phyloP scores from a whole-genome alignment of 2,888 invertebrate genomes.

The Cataglyphis livida region DNA sequence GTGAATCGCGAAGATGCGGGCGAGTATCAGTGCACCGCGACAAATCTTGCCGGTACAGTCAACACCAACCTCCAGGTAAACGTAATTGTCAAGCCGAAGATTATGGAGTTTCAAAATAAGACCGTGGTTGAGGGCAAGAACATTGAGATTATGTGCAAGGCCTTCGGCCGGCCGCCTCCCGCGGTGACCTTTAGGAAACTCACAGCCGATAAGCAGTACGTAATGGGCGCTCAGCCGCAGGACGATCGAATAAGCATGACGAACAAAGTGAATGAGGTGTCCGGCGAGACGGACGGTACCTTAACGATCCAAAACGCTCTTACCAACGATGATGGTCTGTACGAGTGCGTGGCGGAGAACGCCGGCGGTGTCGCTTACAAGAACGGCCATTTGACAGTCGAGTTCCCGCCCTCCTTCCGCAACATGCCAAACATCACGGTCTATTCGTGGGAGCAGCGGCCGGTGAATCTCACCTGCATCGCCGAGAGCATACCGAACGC shows the following conservation, averaged over 20 bases:
- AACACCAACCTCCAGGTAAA: conserved; percentile 89
- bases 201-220: conserved; percentile 89
- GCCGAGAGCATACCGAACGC: conserved; percentile 97
- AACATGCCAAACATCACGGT: conserved; percentile 90
- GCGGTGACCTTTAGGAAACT: conserved; percentile 92
- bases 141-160: conserved; percentile 91
- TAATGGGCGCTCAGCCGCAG: conserved; percentile 88
- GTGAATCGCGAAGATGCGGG: conserved; percentile 93
- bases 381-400: conserved; percentile 93
- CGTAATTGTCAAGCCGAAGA: conserved; percentile 92
- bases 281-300: conserved; percentile 88
- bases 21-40: conserved; percentile 92
- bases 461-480: conserved; percentile 94
- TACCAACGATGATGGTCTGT: conserved; percentile 93
- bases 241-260: conserved; percentile 90
- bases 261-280: conserved; percentile 86
- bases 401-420: conserved; percentile 93
- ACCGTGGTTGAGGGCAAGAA: conserved; percentile 89
- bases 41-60: conserved; percentile 92
- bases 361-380: conserved; percentile 91
- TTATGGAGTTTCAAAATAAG: conserved; percentile 91
- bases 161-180: conserved; percentile 93
- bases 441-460: conserved; percentile 93
- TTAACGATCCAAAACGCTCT: conserved; percentile 88
- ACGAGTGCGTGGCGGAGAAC: conserved; percentile 94